Evolutionary conservation across 2,797 vertebrate species (phyloP), one percentile per base, ranked within the genome.

Genomic region (Otus scops): DNA sequence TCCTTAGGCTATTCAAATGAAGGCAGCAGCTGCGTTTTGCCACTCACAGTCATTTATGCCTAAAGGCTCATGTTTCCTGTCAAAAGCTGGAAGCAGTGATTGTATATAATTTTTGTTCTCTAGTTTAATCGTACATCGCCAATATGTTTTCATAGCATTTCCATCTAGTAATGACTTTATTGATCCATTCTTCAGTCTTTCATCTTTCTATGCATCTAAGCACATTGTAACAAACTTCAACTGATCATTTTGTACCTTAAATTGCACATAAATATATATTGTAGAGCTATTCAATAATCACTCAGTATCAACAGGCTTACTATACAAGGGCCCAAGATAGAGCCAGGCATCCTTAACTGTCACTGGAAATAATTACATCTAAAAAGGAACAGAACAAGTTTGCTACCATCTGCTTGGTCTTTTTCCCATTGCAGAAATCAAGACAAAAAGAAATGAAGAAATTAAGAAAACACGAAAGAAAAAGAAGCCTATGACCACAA

Each of bases 1-100:
- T 97, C 89, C 93, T 95, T 60, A 89, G 88, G 94, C 95, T 94
- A 84, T 91, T 96, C 73, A 95, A 95, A 93, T 75, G 74, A 92
- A 97, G 71, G 88, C 91, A 97, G 95, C 91, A 95, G 96, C 92
- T 97, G 95, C 92, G 81, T 86, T 91, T 97, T 95, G 92, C 94
- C 83, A 71, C 95, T 95, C 89, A 91, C 67, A 94, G 88, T 81
- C 87, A 85, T 81, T 86, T 90, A 89, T 81, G 85, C 95, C 96
- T 93, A 70, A 85, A 96, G 95, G 93, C 87, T 96, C 88, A 47
- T 95, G 83, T 96, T 96, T 92, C 81, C 95, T 95, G 95, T 94
- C 95, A 96, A 88, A 97, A 95, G 65, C 87, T 95, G 80, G 89
- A 92, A 95, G 20, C 53, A 61, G 85, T 43, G 67, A 87, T 93